Evolutionary conservation across 2,888 invertebrate genomes (phyloP), one percentile per base, ranked within the genome.

Genomic region (Hymenopus coronatus): DNA sequence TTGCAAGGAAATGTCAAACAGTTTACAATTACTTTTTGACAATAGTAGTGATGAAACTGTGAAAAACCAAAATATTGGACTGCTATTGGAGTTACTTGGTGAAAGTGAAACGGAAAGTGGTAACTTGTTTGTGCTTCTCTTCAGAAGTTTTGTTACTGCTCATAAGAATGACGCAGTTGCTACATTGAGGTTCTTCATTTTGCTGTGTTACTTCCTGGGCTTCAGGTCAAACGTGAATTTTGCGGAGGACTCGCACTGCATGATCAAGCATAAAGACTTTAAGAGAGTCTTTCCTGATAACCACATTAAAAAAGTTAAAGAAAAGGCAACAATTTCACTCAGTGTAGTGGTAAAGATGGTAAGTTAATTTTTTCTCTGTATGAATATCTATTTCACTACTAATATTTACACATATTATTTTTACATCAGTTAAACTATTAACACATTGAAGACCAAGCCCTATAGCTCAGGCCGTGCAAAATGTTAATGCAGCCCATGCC

Each of bases 111-210:
- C 33, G 82, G 30, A 28, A 30, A n/a, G 27, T n/a, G 33, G 33
- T 28, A 8, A 85, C 85, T 85, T 85, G 54, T 85, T 25, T 87
- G 81, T 82, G 8, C 15, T 82, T 82, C n/a, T 87, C 12, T 33
- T 87, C 40, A 81, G 82, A 54, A 82, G 82, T 25, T 87, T 87
- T 87, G 82, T 87, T n/a, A n/a, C 87, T 4, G 82, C 82, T n/a
- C 82, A 82, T 7, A 87, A 33, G 27, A 20, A 30, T 30, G 87
- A 87, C 27, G 4, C 82, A 40, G 33, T 33, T 25, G n/a, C 82
- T 25, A 28, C 82, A 1, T 82, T 82, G 28, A 87, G 82, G 25
- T 33, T 87, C 30, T 87, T 87, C 27, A 40, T 87, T 82, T 8
- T 82, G n/a, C 0, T 87, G 20, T 82, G 82, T n/a, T 87, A 30